These are phyloP conservation scores for Saguinus imperator DNA, from an alignment of 2,113 vertebrate species.

Conservation along the genomic window DNA sequence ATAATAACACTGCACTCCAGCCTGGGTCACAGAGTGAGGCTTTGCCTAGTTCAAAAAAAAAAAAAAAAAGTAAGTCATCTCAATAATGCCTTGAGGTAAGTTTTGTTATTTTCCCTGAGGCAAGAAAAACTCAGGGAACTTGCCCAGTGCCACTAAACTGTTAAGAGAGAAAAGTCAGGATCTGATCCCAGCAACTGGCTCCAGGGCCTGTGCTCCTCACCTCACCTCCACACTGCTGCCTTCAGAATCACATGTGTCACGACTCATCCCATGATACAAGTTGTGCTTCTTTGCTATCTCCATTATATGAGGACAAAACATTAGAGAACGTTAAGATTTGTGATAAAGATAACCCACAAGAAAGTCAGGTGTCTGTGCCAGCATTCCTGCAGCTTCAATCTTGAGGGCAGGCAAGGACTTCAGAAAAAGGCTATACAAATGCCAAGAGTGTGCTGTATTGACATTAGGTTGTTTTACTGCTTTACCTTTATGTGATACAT, in stretches of 20 bases:
- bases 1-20: too few species aligned
- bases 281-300: not conserved
- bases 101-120: not conserved
- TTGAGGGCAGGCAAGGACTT: not conserved
- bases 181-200: not conserved
- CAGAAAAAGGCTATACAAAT: not conserved
- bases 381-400: not conserved
- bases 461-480: not conserved
- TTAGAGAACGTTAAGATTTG: not conserved
- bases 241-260: not conserved
- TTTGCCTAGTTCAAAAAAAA: too few species aligned
- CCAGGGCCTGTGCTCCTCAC: too few species aligned
- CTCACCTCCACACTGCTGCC: not conserved
- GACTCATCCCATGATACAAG: not conserved
- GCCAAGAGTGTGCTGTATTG: not conserved
- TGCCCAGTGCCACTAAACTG: not conserved
- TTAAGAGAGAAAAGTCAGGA: not conserved
- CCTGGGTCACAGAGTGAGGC: too few species aligned
- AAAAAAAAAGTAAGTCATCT: not conserved
- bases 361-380: not conserved
- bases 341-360: not conserved
- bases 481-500: not conserved
- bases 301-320: not conserved
- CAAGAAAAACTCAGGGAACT: not conserved
- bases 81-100: not conserved